Conservation (phyloP, 2,113 vertebrate genomes). For the Sapayoa aenigma region DNA sequence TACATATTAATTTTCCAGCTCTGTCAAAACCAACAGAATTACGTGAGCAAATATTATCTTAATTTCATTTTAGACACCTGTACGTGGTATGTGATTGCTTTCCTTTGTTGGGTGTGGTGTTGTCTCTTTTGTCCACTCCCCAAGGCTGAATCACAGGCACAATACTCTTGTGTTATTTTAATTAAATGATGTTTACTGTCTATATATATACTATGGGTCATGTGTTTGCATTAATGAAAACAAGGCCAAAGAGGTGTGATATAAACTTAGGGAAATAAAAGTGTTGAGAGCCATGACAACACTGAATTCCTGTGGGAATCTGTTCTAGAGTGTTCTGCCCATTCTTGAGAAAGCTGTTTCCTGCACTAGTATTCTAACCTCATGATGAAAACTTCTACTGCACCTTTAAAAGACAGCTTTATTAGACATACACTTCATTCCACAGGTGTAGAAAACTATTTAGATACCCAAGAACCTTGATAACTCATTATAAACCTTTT, state of each 20-base stretch:
- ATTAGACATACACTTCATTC: neutral
- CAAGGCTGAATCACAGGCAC: neutral
- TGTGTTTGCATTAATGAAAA: constrained; percentile 11
- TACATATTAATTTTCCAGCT: constrained; percentile 27
- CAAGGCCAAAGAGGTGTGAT: neutral
- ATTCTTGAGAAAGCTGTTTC: neutral
- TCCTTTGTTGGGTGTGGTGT: neutral
- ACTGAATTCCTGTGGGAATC: neutral
- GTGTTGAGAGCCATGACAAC: neutral
- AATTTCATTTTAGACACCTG: constrained; percentile 16
- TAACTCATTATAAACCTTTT: neutral
- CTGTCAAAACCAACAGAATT: constrained; percentile 35
- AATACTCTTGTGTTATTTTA: constrained; percentile 16
- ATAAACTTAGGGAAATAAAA: neutral
- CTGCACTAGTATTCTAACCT: neutral
- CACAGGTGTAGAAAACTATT: neutral
- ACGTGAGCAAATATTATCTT: constrained; percentile 35
- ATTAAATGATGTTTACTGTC: neutral
- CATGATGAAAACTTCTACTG: neutral
- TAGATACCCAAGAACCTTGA: neutral
- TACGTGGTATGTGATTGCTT: neutral
- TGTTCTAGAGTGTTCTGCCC: neutral
- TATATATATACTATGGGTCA: neutral
- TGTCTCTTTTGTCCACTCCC: constrained; percentile 8
- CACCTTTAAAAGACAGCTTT: neutral